These are phyloP conservation scores for Orthosia cruda DNA, from an alignment of 2,888 invertebrate species.

Conservation along the genomic window DNA sequence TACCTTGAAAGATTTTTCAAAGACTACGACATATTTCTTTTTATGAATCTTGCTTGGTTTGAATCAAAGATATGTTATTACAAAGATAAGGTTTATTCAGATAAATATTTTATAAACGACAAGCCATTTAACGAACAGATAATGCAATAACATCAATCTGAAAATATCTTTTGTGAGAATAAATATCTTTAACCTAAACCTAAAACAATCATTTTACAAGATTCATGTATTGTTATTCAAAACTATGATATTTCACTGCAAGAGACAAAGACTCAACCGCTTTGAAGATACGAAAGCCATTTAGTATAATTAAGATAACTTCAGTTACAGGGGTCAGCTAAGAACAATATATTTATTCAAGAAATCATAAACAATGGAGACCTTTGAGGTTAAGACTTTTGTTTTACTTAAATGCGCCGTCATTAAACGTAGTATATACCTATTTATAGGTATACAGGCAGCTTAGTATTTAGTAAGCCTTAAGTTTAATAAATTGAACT, in stretches of 20 bases:
- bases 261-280: conserved; percentile 46
- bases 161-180: no score
- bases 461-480: not conserved
- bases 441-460: not conserved
- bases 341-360: conserved; percentile 66
- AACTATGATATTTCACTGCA: conserved; percentile 49
- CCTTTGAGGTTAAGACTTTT: conserved; percentile 38
- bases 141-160: conserved; percentile 16
- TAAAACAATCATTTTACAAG: conserved; percentile 17
- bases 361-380: conserved; percentile 65
- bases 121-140: conserved; percentile 6
- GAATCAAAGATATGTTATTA: no score
- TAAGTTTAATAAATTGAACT: no score
- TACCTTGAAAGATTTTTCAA: no score
- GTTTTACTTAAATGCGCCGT: conserved; percentile 22
- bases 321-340: conserved; percentile 69
- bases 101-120: not conserved
- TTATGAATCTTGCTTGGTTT: no score
- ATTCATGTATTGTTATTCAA: conserved; percentile 48
- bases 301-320: conserved; percentile 73
- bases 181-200: no score
- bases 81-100: no score
- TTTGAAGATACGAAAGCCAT: conserved; percentile 70
- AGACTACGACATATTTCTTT: no score
- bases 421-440: not conserved